These are phyloP conservation scores for Calosoma granatense DNA, from an alignment of 1,140 invertebrate genomes.

Conservation along the genomic window DNA sequence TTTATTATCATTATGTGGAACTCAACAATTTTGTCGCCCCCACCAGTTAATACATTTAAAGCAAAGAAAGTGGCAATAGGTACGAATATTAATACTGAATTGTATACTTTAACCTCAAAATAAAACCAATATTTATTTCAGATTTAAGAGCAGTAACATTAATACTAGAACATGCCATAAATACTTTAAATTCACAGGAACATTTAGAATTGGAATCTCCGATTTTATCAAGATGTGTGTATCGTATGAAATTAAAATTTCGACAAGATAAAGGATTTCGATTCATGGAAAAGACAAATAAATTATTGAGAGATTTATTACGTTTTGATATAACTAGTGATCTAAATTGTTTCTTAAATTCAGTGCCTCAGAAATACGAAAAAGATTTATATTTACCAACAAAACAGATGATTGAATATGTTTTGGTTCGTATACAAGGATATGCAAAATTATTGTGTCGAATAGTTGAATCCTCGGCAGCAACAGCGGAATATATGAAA, in stretches of 20 bases:
- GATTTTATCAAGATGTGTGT: constrained; percentile 37
- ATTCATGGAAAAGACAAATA: constrained; percentile 38
- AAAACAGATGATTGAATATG: constrained; percentile 39
- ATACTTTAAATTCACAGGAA: constrained; percentile 30
- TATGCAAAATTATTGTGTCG: constrained; percentile 37
- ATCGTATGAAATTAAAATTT: constrained; percentile 43
- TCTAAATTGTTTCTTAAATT: constrained; percentile 26
- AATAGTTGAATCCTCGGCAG: constrained; percentile 28
- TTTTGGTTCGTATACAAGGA: constrained; percentile 39
- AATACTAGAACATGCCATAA: constrained; percentile 21
- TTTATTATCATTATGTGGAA: constrained; percentile 25
- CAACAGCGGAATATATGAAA: constrained; percentile 30
- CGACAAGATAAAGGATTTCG: constrained; percentile 40
- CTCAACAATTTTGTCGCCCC: constrained; percentile 21
- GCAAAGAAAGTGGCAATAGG: constrained; percentile 17
- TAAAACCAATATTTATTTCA: constrained; percentile 17
- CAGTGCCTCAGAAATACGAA: constrained; percentile 21
- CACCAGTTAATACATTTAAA: constrained; percentile 25
- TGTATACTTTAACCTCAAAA: constrained; percentile 5
- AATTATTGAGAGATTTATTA: constrained; percentile 36
- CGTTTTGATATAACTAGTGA: constrained; percentile 26
- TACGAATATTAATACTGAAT: constrained; percentile 17
- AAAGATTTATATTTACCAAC: constrained; percentile 32
- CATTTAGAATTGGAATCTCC: constrained; percentile 34
- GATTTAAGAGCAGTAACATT: constrained; percentile 21